These are phyloP conservation scores for Pogonognathellus flavescens DNA, from an alignment of 1,140 invertebrate genomes.

Conservation along the genomic window DNA sequence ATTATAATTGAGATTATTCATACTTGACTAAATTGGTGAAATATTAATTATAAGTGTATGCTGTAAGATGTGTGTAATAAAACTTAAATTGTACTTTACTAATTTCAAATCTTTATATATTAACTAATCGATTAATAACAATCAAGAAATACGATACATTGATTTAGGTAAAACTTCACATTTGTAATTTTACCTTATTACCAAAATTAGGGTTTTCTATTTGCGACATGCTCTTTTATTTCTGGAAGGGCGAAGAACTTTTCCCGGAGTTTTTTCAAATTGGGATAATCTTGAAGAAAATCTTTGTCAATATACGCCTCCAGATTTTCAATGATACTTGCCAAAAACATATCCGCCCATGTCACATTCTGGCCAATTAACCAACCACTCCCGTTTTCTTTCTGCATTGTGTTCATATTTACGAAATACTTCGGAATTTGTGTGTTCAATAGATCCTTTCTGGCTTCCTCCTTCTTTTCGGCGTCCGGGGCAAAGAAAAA, in stretches of 20 bases:
- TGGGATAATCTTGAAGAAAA: neutral
- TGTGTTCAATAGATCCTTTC: neutral
- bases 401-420: slow-evolving; percentile 14
- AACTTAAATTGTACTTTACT: too few relatives aligned
- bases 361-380: slow-evolving; percentile 42
- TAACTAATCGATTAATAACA: too few relatives aligned
- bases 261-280: slow-evolving; percentile 1
- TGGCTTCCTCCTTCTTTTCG: neutral
- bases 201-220: too few relatives aligned
- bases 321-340: neutral
- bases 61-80: too few relatives aligned
- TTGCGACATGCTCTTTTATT: neutral
- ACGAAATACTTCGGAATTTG: slow-evolving; percentile 21
- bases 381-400: slow-evolving; percentile 28
- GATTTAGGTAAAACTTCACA: too few relatives aligned
- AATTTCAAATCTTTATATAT: too few relatives aligned
- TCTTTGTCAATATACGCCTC: neutral
- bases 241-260: slow-evolving; percentile 6
- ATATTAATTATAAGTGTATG: too few relatives aligned
- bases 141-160: too few relatives aligned
- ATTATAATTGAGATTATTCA: too few relatives aligned
- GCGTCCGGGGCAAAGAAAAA: too few relatives aligned
- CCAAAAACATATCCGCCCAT: slow-evolving; percentile 55
- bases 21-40: too few relatives aligned
- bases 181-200: too few relatives aligned